A percentile compares a stretch with the other conserved stretches of the same genome.
Evolutionary conservation across 2,113 vertebrate species (phyloP).

Genomic region (Aphelocoma coerulescens): DNA sequence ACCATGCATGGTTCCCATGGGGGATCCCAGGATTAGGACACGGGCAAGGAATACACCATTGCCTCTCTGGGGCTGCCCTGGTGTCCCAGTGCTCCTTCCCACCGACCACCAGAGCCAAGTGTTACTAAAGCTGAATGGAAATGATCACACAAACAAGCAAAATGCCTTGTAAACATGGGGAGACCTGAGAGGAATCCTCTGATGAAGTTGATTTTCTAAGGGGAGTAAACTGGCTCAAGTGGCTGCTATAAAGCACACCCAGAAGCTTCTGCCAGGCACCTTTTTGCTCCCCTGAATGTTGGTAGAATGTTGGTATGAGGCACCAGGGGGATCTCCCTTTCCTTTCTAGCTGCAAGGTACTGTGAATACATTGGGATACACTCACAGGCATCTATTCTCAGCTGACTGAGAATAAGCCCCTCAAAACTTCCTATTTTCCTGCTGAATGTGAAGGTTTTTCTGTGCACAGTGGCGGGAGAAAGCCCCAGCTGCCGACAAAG

Average conservation of each 20-base stretch:
- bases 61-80: background rate
- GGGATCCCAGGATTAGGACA: background rate
- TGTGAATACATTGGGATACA: background rate
- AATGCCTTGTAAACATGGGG: background rate
- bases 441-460: background rate
- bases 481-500: background rate
- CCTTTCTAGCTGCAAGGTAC: background rate
- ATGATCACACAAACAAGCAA: background rate
- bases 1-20: fast-evolving
- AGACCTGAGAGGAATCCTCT: background rate
- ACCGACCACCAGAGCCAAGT: background rate
- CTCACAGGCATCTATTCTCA: background rate
- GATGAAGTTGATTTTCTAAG: background rate
- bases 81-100: background rate
- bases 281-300: background rate
- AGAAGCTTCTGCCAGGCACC: background rate
- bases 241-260: background rate
- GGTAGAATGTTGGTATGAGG: fast-evolving
- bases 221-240: background rate
- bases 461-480: fast-evolving
- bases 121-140: background rate
- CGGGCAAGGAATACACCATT: fast-evolving
- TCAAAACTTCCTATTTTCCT: background rate
- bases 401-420: background rate
- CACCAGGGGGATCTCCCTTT: background rate